Percentiles rank a stretch among this genome's conserved stretches.
These are phyloP conservation scores for Diadema setosum DNA, from an alignment of 35 echinoderm and acorn worm species.

Conservation along the genomic window DNA sequence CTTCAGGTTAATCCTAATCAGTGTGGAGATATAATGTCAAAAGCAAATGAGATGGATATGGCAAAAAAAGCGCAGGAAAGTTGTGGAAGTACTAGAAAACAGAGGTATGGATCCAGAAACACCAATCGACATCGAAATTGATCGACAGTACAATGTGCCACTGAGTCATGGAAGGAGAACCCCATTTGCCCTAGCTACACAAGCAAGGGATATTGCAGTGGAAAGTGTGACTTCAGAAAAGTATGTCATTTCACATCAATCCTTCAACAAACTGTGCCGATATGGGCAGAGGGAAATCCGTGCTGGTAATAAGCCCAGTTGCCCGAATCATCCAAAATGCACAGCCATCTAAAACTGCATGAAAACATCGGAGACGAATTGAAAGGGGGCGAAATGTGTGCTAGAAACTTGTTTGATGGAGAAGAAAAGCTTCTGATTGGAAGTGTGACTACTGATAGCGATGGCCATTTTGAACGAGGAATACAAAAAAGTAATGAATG, in stretches of 20 bases:
- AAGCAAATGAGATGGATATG: background rate
- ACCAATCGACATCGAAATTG: too few relatives aligned
- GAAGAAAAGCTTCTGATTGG: background rate
- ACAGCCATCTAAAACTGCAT: background rate
- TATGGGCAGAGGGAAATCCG: background rate
- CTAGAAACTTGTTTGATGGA: background rate
- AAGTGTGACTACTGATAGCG: background rate
- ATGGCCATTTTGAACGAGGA: background rate
- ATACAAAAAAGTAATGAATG: background rate
- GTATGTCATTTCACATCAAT: background rate
- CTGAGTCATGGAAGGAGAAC: too few relatives aligned
- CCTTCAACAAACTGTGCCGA: background rate
- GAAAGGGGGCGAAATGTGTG: background rate
- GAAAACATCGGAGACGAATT: background rate
- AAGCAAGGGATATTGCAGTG: background rate
- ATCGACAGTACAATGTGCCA: too few relatives aligned
- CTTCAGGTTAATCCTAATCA: too few relatives aligned
- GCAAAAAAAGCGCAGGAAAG: background rate
- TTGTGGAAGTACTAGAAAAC: background rate
- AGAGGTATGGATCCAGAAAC: too few relatives aligned
- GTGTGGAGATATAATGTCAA: background rate
- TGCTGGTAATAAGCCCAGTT: background rate
- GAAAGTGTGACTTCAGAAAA: background rate
- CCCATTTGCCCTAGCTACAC: too few relatives aligned
- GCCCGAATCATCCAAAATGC: background rate